Base-by-base conservation (phyloP, 2,888 invertebrate genomes). In the Eumerus sabulonum region DNA sequence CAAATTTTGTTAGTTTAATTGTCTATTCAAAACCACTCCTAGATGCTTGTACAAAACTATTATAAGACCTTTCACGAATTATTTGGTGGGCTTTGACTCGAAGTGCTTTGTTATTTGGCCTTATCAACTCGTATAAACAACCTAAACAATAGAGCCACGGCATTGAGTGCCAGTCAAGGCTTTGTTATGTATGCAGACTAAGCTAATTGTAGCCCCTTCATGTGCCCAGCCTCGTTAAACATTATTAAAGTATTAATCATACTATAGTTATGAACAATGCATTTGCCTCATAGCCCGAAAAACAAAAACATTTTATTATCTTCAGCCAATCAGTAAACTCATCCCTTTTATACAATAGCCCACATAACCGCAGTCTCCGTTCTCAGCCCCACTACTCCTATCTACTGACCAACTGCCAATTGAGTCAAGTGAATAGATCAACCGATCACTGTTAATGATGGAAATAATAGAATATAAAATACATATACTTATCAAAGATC, bases 401-500 rank as follows among this genome's bases (percentile, higher is more conserved):
- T 47, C 50, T 51, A 57, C 57, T 11, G 19, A 53, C 56, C 47
- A 56, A 57, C 42, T 68, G 48, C 68, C 67, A 74, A 63, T 54
- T 48, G 68, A 74, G 48, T 63, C 67, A 74, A 63, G 54, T 48
- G 68, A 74, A 70, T 74, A 79, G 79, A 74, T 79, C 79, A 79
- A 68, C 68, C 50, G 50, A 70, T 68, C 60, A 38, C 63, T 60
- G 64, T 79, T 79, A 79, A 79, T 79, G 79, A 79, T 79, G 50
- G 57, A 79, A 64, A 74, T 79, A 74, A 79, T 79, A 73, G 60
- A 70, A 79, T 64, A 79, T 57, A 74, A 79, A 79, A 79, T 73
- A 68, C 79, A 79, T 79, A 79, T 79, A 79, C 79, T 79, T 79
- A 79, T 74, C 59, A 40, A 50, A 64, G 74, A 74, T 79, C 79